These are phyloP conservation scores for Epicauta chinensis DNA, from an alignment of 1,140 invertebrate species.

Conservation along the genomic window DNA sequence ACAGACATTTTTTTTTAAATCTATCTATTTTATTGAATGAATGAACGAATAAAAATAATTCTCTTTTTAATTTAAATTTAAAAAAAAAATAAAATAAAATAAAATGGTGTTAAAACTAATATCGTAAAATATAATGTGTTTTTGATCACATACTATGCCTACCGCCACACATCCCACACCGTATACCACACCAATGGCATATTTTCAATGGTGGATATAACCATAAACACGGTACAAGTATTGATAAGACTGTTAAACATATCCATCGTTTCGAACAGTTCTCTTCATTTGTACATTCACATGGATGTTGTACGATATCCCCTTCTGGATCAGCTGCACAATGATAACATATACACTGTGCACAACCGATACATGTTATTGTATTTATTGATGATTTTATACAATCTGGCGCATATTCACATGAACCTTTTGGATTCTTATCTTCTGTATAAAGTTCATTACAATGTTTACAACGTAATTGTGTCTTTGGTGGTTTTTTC, in stretches of 20 bases:
- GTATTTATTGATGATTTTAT: constrained; percentile 72
- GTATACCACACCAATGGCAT: constrained; percentile 74
- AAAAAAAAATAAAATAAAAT: neutral
- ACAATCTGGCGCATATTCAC: constrained; percentile 83
- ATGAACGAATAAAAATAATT: constrained; percentile 17
- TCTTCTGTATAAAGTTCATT: constrained; percentile 68
- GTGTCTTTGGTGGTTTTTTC: constrained; percentile 41
- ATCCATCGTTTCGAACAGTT: constrained; percentile 67
- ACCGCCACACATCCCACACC: constrained; percentile 75
- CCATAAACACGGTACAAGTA: constrained; percentile 89
- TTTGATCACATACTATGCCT: constrained; percentile 52
- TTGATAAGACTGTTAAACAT: constrained; percentile 74
- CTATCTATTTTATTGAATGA: constrained; percentile 18
- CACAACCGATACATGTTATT: constrained; percentile 75
- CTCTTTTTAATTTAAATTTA: neutral
- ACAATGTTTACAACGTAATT: constrained; percentile 23
- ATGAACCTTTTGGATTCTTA: constrained; percentile 74
- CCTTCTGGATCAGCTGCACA: constrained; percentile 82
- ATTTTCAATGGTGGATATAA: constrained; percentile 82
- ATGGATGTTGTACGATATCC: constrained; percentile 74
- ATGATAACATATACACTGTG: constrained; percentile 83
- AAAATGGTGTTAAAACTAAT: constrained; percentile 26
- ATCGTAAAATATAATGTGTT: constrained; percentile 28
- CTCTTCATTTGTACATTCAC: constrained; percentile 58
- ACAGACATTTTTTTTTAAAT: constrained; percentile 19